phyloP scores from a whole-genome alignment of 1,140 invertebrate species.

The Apis laboriosa region DNA sequence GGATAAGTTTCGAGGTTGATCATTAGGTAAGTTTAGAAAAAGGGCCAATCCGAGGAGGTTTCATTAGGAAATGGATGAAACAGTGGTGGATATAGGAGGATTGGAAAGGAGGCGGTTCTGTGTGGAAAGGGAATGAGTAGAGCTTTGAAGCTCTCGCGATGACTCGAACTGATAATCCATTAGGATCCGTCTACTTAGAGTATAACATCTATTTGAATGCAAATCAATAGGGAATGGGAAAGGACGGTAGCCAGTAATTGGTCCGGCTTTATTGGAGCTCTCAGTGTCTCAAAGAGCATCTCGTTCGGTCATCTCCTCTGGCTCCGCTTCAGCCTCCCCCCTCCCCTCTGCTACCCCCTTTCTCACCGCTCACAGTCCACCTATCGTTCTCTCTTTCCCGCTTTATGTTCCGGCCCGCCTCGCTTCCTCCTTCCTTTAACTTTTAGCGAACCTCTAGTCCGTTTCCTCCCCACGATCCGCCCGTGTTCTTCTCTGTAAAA shows the following conservation, averaged over 20 bases:
- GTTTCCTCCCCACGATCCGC: conserved; percentile 27
- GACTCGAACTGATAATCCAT: conserved; percentile 82
- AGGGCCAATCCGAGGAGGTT: conserved; percentile 74
- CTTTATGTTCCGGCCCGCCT: not conserved
- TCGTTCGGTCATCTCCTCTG: conserved; percentile 80
- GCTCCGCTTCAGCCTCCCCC: conserved; percentile 58
- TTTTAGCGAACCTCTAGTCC: conserved; percentile 44
- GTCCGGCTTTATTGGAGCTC: conserved; percentile 81
- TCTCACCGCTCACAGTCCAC: conserved; percentile 34
- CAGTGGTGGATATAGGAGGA: conserved; percentile 76
- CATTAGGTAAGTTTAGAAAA: conserved; percentile 77
- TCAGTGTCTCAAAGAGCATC: conserved; percentile 81
- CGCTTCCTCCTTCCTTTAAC: conserved; percentile 31
- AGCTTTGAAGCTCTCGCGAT: conserved; percentile 80
- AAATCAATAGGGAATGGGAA: conserved; percentile 81
- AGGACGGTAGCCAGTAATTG: conserved; percentile 80
- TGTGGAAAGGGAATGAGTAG: conserved; percentile 56
- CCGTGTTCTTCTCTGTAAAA: conserved; percentile 28
- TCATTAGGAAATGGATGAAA: conserved; percentile 82
- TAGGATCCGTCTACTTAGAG: conserved; percentile 82
- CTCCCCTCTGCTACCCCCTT: conserved; percentile 49
- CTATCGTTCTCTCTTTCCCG: conserved; percentile 49
- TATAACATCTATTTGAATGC: conserved; percentile 82
- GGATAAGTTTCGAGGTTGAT: conserved; percentile 65
- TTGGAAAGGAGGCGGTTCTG: conserved; percentile 74